Conservation (phyloP, 2,797 vertebrate species). For the Pyrocephalus nanus region DNA sequence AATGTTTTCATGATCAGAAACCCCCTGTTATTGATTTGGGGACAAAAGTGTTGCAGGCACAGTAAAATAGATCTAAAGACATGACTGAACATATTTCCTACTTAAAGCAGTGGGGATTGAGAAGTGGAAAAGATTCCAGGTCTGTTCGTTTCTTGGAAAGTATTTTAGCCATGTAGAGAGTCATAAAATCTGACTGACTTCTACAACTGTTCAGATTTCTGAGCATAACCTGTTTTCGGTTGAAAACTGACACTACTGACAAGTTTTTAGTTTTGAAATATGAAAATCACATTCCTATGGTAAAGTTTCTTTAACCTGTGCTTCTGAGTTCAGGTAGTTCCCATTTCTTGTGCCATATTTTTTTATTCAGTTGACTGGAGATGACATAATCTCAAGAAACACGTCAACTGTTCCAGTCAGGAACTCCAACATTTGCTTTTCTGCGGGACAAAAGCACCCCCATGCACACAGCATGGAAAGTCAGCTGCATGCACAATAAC, state of each 20-base stretch:
- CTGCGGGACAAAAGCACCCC: background rate
- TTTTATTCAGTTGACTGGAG: background rate
- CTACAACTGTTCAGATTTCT: background rate
- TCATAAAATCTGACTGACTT: background rate
- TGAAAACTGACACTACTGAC: background rate
- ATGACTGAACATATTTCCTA: background rate
- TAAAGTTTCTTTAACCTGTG: background rate
- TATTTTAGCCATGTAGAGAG: background rate
- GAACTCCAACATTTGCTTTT: constrained; percentile 10
- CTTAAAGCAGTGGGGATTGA: background rate
- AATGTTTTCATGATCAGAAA: background rate
- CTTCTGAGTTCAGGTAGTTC: background rate
- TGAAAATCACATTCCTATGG: background rate
- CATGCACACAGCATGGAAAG: background rate
- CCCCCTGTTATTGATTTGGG: background rate
- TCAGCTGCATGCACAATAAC: background rate
- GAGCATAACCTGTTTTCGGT: background rate
- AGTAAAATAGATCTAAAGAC: background rate
- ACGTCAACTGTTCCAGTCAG: background rate
- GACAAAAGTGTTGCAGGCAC: background rate
- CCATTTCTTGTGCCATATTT: background rate
- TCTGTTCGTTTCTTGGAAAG: background rate
- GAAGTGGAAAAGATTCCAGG: background rate
- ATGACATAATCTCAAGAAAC: background rate
- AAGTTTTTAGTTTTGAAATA: background rate